Evolutionary conservation across 2,797 vertebrate species (phyloP).

Genomic region (Chelonia mydas): DNA sequence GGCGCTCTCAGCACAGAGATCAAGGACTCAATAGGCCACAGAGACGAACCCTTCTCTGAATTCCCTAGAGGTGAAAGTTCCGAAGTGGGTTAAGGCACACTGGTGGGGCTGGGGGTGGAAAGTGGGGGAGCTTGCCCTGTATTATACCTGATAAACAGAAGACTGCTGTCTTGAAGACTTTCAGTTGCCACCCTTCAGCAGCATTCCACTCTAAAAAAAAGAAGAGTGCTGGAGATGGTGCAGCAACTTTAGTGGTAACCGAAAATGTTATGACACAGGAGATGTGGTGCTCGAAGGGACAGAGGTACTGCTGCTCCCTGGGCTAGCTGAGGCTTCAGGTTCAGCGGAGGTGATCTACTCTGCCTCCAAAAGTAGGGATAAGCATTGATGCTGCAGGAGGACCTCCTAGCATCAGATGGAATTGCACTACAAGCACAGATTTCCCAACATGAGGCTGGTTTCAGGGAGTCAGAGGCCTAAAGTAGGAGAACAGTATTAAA

Average conservation of each 20-base stretch:
- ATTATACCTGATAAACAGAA: conserved; percentile 13
- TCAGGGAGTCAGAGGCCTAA: conserved; percentile 15
- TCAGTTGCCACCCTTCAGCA: conserved; percentile 37
- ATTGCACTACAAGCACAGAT: background rate
- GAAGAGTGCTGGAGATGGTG: conserved; percentile 46
- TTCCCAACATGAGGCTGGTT: background rate
- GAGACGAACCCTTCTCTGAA: conserved; percentile 40
- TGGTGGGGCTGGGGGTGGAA: background rate
- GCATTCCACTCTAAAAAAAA: conserved; percentile 38
- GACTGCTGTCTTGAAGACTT: background rate
- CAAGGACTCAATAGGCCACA: conserved; percentile 44
- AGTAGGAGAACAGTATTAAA: background rate
- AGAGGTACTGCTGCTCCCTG: background rate
- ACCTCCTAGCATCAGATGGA: conserved; percentile 40
- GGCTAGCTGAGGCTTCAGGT: background rate
- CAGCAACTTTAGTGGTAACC: background rate
- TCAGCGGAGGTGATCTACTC: background rate
- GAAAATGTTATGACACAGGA: background rate
- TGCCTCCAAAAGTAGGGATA: background rate
- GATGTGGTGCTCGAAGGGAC: background rate
- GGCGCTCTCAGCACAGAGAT: conserved; percentile 21
- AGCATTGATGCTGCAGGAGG: conserved; percentile 39
- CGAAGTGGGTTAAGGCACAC: background rate
- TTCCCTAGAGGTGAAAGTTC: conserved; percentile 21
- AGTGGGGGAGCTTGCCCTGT: background rate